Evolutionary conservation across 2,797 vertebrate species (phyloP).

Genomic region (Urocyon cinereoargenteus): DNA sequence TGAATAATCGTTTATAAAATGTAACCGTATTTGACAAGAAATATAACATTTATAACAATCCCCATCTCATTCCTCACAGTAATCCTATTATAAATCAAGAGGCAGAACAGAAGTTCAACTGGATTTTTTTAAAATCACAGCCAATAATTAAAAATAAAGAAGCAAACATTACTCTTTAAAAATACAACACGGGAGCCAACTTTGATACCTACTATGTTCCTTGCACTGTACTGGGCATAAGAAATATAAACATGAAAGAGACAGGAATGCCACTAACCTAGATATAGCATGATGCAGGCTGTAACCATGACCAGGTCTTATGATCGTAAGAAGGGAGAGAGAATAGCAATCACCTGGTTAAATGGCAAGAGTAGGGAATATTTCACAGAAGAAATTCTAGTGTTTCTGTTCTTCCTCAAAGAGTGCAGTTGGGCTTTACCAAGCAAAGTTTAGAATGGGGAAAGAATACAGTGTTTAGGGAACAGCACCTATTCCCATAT

Average conservation of each 20-base stretch:
- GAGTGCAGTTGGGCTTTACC: background rate
- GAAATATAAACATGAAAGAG: background rate
- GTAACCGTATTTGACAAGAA: constrained; percentile 8
- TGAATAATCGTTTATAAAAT: constrained; percentile 52
- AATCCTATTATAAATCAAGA: background rate
- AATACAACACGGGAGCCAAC: background rate
- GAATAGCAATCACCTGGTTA: background rate
- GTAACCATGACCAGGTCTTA: too few relatives aligned
- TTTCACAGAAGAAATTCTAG: background rate
- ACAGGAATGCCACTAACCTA: accelerated
- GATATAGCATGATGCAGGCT: accelerated
- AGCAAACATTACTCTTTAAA: constrained; percentile 38
- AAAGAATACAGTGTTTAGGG: background rate
- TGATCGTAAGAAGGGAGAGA: background rate
- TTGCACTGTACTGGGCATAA: accelerated
- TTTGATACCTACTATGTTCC: background rate
- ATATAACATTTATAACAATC: constrained; percentile 42
- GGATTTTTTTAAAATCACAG: background rate
- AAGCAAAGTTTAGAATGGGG: background rate
- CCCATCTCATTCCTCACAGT: background rate
- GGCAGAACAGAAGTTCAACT: background rate
- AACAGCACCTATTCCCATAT: background rate
- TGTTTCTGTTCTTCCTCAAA: background rate
- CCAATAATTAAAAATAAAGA: constrained; percentile 34
- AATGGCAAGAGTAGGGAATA: background rate